Percentiles rank a stretch among this genome's conserved stretches.
Evolutionary conservation across 2,797 vertebrate species (phyloP).

Genomic region (Anableps anableps): DNA sequence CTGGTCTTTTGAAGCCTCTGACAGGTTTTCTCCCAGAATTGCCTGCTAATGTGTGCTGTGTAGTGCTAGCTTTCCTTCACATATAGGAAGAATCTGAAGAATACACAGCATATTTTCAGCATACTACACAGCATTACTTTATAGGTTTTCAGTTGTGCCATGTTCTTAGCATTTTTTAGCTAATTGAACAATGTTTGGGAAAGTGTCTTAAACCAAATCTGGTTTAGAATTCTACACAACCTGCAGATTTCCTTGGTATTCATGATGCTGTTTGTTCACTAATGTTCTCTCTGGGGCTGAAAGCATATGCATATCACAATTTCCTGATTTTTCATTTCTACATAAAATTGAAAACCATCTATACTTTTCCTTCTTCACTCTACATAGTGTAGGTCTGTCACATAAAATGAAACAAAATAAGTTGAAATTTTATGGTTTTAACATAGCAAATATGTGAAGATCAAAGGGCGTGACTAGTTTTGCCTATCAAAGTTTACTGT

Average conservation of each 20-base stretch:
- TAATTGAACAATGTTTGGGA: not conserved
- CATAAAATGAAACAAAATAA: not conserved
- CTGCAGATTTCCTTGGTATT: not conserved
- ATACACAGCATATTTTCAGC: no score
- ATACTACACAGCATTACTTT: not conserved
- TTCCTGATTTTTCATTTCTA: not conserved
- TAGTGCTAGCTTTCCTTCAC: not conserved
- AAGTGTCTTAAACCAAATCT: not conserved
- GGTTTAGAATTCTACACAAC: not conserved
- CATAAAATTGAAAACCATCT: not conserved
- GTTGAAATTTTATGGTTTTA: not conserved
- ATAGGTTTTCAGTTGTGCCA: not conserved
- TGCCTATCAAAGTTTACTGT: not conserved
- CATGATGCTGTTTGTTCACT: not conserved
- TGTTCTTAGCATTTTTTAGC: not conserved
- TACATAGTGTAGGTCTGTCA: no score
- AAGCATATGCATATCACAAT: not conserved
- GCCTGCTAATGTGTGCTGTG: not conserved
- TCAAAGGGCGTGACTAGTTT: not conserved
- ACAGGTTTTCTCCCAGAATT: not conserved
- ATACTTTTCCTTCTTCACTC: not conserved
- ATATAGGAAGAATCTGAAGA: no score
- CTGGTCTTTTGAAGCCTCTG: not conserved
- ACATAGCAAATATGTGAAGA: not conserved
- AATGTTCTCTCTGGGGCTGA: not conserved